Conservation (phyloP, 2,888 invertebrate species). For the Laspeyria flexula region DNA sequence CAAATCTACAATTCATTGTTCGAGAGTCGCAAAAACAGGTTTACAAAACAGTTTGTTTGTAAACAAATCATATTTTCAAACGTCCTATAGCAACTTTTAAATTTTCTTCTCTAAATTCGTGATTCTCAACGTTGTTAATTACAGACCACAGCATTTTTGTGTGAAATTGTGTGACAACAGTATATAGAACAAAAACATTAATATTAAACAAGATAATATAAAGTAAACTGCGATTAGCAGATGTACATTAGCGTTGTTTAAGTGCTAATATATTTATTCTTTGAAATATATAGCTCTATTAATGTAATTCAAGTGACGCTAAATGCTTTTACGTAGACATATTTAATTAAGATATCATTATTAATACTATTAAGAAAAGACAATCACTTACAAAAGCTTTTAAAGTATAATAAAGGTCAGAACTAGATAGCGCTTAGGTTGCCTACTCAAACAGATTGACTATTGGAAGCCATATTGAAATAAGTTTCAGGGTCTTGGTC, state of each 20-base stretch:
- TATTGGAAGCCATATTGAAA: constrained; percentile 6
- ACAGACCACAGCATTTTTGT: not conserved
- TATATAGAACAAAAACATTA: not conserved
- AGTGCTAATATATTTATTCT: not conserved
- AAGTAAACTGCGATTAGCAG: not conserved
- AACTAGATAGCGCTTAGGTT: constrained; percentile 2
- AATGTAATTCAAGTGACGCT: constrained; percentile 6
- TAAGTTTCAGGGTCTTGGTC: constrained; percentile 20
- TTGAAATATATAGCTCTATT: constrained; percentile 2
- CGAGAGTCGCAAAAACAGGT: not conserved
- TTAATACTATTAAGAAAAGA: not conserved
- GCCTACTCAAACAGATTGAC: constrained; percentile 20
- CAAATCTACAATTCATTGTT: not conserved
- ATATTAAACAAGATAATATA: not conserved
- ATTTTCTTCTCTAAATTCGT: not conserved
- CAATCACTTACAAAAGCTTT: constrained; percentile 13
- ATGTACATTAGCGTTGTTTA: not conserved
- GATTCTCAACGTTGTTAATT: not conserved
- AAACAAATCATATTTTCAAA: constrained; percentile 6
- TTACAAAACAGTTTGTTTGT: not conserved
- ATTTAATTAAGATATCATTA: not conserved
- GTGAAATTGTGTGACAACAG: constrained; percentile 8
- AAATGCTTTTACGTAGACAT: not conserved
- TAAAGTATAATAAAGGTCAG: constrained; percentile 7
- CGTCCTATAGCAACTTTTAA: not conserved